These are phyloP conservation scores for Chrysocyon brachyurus DNA, from an alignment of 2,797 vertebrate species.

Conservation along the genomic window DNA sequence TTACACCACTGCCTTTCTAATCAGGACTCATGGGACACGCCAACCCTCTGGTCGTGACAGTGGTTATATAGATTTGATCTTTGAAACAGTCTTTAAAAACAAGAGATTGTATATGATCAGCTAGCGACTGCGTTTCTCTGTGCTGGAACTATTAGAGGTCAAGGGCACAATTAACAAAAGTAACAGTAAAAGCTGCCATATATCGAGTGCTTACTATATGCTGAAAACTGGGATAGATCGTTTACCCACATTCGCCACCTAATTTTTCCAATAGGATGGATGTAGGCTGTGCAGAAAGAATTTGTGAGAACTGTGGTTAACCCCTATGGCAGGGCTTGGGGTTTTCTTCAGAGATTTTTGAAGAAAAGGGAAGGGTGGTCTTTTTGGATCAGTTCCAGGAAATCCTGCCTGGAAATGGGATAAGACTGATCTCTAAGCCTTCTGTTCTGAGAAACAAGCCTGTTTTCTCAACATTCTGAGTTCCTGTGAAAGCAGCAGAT, in stretches of 20 bases:
- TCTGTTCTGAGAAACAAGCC: background rate
- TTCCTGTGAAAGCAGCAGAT: background rate
- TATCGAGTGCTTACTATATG: background rate
- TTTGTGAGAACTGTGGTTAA: background rate
- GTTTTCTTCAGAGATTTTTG: slow-evolving; percentile 13
- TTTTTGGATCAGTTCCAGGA: background rate
- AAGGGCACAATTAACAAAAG: background rate
- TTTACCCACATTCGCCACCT: background rate
- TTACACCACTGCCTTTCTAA: background rate
- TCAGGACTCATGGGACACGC: background rate
- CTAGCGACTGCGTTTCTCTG: background rate
- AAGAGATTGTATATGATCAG: background rate
- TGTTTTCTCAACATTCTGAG: background rate
- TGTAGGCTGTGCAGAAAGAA: background rate
- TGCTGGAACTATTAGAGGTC: background rate
- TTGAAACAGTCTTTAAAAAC: slow-evolving; percentile 46
- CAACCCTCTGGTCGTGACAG: background rate
- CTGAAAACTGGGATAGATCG: background rate
- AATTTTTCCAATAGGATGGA: background rate
- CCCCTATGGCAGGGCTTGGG: background rate
- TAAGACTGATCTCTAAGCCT: background rate
- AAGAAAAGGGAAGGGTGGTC: background rate
- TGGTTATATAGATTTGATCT: background rate
- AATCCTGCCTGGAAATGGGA: background rate
- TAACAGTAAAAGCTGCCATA: background rate